Evolutionary conservation across 30 jellyfish, hydroid and myxozoan genomes (phyloP).

Genomic region (Aurelia sp.): DNA sequence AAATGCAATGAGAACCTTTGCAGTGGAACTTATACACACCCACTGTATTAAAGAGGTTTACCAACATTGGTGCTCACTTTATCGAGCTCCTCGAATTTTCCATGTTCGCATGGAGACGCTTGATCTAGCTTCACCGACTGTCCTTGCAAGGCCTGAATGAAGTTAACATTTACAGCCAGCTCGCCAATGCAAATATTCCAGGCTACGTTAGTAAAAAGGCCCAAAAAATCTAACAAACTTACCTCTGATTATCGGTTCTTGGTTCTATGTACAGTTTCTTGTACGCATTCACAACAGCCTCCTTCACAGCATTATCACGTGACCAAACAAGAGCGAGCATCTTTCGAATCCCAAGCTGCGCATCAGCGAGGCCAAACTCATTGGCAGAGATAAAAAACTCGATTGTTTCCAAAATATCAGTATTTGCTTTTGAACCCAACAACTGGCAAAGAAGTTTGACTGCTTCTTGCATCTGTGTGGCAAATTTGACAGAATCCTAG

Average conservation of each 20-base stretch:
- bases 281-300: slow-evolving; percentile 91
- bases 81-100: too few species aligned
- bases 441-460: slow-evolving; percentile 85
- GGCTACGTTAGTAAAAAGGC: too few species aligned
- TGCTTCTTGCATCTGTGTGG: slow-evolving; percentile 82
- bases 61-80: too few species aligned
- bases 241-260: slow-evolving; percentile 73
- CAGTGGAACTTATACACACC: too few species aligned
- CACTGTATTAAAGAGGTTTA: too few species aligned
- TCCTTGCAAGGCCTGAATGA: too few species aligned
- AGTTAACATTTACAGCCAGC: too few species aligned
- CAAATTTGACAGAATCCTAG: slow-evolving; percentile 85
- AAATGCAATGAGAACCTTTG: too few species aligned
- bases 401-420: slow-evolving; percentile 94
- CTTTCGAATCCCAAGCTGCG: slow-evolving; percentile 83
- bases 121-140: too few species aligned
- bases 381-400: slow-evolving; percentile 90
- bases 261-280: slow-evolving; percentile 76
- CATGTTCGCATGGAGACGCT: too few species aligned
- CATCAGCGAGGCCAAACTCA: slow-evolving; percentile 86
- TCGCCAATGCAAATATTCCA: too few species aligned
- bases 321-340: slow-evolving; percentile 98
- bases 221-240: not conserved
- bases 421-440: slow-evolving; percentile 84
- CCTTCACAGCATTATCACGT: slow-evolving; percentile 83